A percentile compares a stretch with the other conserved stretches of the same genome.
Evolutionary conservation across 1,140 invertebrate species (phyloP).

Genomic region (Zaprionus taronus): DNA sequence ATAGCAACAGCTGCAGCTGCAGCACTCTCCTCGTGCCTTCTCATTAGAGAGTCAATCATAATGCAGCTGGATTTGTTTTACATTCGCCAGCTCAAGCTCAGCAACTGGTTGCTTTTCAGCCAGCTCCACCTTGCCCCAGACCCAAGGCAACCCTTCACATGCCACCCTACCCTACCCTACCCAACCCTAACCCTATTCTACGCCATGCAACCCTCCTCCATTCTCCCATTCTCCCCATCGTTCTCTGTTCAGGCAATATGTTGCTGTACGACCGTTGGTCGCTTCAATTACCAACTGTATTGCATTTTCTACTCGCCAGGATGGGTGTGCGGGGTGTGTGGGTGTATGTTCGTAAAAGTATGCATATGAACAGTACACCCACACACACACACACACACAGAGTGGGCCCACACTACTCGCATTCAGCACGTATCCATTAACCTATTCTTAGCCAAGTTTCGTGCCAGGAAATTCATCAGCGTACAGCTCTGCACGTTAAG

Average conservation of each 20-base stretch:
- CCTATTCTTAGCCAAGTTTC: conserved; percentile 33
- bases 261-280: not conserved
- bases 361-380: no score
- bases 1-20: no score
- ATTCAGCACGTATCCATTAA: conserved; percentile 22
- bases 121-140: not conserved
- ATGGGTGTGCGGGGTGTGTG: no score
- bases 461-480: conserved; percentile 66
- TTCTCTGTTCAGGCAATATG: not conserved
- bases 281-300: conserved; percentile 4
- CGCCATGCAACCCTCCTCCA: no score
- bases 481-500: conserved; percentile 29
- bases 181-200: no score
- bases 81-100: not conserved
- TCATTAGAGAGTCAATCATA: not conserved
- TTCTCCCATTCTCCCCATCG: not conserved
- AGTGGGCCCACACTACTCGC: not conserved
- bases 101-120: not conserved
- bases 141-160: not conserved
- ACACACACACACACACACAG: not conserved
- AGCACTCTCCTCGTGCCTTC: no score
- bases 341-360: no score
- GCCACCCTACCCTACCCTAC: not conserved
- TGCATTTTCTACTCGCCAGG: not conserved
- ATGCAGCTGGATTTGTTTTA: conserved; percentile 1